Evolutionary conservation across 1,140 invertebrate species (phyloP).

Genomic region (Bactericera cockerelli): DNA sequence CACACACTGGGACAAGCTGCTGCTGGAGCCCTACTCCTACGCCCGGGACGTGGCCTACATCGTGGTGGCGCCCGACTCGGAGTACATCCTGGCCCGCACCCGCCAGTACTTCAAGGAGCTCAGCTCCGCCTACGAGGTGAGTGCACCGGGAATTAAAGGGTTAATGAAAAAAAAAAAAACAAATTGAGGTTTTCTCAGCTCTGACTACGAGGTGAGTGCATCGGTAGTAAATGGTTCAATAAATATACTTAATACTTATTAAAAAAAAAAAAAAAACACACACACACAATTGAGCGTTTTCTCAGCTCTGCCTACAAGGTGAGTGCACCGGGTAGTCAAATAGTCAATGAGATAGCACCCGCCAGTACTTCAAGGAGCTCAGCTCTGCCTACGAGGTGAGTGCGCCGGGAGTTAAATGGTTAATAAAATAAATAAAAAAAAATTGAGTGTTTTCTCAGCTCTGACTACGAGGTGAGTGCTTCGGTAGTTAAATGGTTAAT

Average conservation of each 20-base stretch:
- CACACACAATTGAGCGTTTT: constrained; percentile 76
- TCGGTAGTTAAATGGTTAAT: too few relatives aligned
- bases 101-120: constrained; percentile 83
- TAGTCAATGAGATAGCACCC: constrained; percentile 37
- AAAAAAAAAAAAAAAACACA: too few relatives aligned
- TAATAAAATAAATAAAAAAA: too few relatives aligned
- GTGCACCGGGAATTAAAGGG: too few relatives aligned
- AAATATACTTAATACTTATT: too few relatives aligned
- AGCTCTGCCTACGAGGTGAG: constrained; percentile 77
- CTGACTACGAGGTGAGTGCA: constrained; percentile 64
- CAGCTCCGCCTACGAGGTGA: constrained; percentile 76
- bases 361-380: constrained; percentile 81
- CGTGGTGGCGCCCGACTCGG: constrained; percentile 83
- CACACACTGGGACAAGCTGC: constrained; percentile 91
- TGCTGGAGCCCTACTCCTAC: constrained; percentile 86
- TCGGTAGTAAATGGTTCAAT: neutral
- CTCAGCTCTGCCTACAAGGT: constrained; percentile 83
- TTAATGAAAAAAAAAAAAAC: too few relatives aligned
- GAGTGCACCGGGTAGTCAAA: too few relatives aligned
- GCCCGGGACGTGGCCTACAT: constrained; percentile 86
- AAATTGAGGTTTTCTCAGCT: too few relatives aligned
- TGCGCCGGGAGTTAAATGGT: too few relatives aligned
- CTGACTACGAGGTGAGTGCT: constrained; percentile 64
- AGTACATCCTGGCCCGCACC: constrained; percentile 60
- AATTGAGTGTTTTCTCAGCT: too few relatives aligned